Evolutionary conservation across 1,140 invertebrate genomes (phyloP), one percentile per base, ranked within the genome.

Genomic region (Hypothenemus hampei): DNA sequence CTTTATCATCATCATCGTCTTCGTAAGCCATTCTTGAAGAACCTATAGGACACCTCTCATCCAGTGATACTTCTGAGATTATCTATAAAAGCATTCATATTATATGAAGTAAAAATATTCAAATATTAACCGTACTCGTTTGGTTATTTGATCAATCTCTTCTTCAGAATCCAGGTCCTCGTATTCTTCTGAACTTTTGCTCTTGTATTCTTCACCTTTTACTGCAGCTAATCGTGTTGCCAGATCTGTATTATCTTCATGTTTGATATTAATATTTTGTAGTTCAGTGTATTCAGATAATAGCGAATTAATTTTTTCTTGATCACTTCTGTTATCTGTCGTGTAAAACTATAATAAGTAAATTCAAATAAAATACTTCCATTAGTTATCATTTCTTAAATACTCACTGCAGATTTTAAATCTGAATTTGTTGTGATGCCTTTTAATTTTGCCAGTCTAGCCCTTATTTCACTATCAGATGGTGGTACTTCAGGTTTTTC

Each of bases 271-370:
- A 35, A 84, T 75, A 43, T 73, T 69, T 4, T 73, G 64, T 69
- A 84, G 78, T 16, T 73, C 75, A 51, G 78, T 58, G 59, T 80
- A 81, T 56, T 82, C 76, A 39, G 77, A 77, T 11, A 85, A 52
- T 13, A 85, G 64, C 61, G 81, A 78, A 63, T 81, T 74, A 16
- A 73, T 74, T 71, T 82, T 81, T 59, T 84, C 77, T 58, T 81
- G 74, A 60, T 82, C 80, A 48, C 73, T 77, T 65, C 77, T 73
- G 51, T 66, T 67, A 58, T 65, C 63, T 13, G 39, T 21, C 3
- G 33, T 47, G 18, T 21, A 54, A 10, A 45, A 20, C 51, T 54
- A 11, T 6, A 16, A 39, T n/a, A 10, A 39, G 16, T n/a, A 39
- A 31, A 8, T 11, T 13, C 13, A 31, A 3, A 11, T 31, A 11